Evolutionary conservation across 2,113 vertebrate genomes (phyloP).

Genomic region (Platanista minor): DNA sequence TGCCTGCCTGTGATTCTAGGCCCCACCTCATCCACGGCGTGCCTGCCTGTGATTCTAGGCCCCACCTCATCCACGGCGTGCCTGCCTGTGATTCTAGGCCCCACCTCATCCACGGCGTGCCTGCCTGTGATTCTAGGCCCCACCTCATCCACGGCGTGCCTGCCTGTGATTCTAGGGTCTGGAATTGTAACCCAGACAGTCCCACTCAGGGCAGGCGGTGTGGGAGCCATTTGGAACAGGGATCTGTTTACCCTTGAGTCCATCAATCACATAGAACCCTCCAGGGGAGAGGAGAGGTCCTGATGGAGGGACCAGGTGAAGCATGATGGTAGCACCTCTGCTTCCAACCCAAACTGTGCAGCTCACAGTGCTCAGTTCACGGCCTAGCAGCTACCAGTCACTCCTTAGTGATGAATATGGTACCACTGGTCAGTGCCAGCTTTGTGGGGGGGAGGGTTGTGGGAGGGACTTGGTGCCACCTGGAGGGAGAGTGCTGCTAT

Average conservation of each 20-base stretch:
- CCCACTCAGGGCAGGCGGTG: neutral
- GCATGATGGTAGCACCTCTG: neutral
- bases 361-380: neutral
- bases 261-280: neutral
- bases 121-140: no score
- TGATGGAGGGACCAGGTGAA: neutral
- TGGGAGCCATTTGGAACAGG: neutral
- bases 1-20: no score
- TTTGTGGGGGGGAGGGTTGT: neutral
- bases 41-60: no score
- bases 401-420: neutral
- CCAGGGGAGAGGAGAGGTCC: neutral
- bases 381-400: neutral
- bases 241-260: neutral
- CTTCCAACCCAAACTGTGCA: neutral
- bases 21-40: no score
- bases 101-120: no score
- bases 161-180: neutral
- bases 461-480: neutral
- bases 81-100: no score
- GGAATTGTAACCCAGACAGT: neutral
- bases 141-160: no score
- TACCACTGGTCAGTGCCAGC: neutral
- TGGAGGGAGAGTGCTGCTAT: neutral
- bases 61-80: no score